Evolutionary conservation across 2,113 vertebrate genomes (phyloP), one percentile per base, ranked within the genome.

Genomic region (Gyps fulvus): DNA sequence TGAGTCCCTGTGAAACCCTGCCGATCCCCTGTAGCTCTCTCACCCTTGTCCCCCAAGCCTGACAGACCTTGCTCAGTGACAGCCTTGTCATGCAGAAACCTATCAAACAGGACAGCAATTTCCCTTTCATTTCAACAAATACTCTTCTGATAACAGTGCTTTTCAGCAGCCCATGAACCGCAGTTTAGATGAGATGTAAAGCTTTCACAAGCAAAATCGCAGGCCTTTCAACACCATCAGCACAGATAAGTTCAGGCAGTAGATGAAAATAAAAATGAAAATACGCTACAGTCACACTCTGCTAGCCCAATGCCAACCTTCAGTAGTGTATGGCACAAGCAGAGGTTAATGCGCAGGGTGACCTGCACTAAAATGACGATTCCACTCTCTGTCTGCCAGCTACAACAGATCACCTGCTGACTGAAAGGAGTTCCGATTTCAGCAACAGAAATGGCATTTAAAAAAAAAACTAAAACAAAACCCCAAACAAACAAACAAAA

Each of bases 251-350:
- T 62, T 83, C 83, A 86, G 55, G 34, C n/a, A 55, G 65, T 3
- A 61, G 59, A 65, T 12, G n/a, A 94, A 83, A 96, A 91, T 61
- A 92, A 91, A 91, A 77, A 66, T 7, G 34, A 90, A 93, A 95
- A 54, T 16, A 77, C 0, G 2, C n/a, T 23, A 23, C 65, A 92
- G 7, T 16, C 43, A 11, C 49, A 61, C 20, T 63, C 70, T 57
- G 45, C 43, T 59, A 89, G 80, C 25, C 66, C 66, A 87, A 3
- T 21, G 61, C 67, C 66, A 87, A 62, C 61, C 38, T 77, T 77
- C 66, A 81, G 69, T 71, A 61, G 78, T 1, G 3, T 14, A 5
- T 2, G 2, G 66, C 57, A 82, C 80, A 80, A 59, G 78, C 31
- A 70, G 59, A 92, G 86, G 78, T 83, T 87, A 96, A 86, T 0